Base-by-base conservation (phyloP, 2,113 vertebrate genomes). In the Aldabrachelys gigantea region DNA sequence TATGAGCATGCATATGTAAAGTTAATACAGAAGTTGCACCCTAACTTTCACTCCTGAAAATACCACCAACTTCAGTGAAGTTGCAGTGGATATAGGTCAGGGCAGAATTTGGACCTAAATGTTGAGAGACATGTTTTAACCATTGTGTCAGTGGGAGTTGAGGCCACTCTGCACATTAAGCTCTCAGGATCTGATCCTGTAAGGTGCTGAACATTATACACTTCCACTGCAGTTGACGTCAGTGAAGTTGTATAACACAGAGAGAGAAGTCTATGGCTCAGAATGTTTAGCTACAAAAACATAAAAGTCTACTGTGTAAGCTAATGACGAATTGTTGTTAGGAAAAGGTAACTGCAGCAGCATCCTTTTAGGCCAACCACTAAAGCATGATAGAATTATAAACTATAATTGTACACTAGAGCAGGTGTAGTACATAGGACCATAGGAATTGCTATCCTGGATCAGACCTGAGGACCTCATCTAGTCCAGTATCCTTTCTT, bases 401-500 rank as follows among this genome's bases (percentile, higher is more conserved):
- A 79, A 27, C 62, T 11, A 54, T 54, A 54, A 22, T 54, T 29
- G 35, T 80, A 27, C 2, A 1, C 0, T 76, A 82, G 59, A 80
- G 35, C 49, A 95, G 81, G 0, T 44, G 8, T 88, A 35, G 10
- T 53, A 83, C 47, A 6, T 47, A 2, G 49, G n/a, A 81, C 82
- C 19, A 31, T 24, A 10, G 7, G 38, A n/a, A 25, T 31, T 19
- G 76, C 2, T 4, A 19, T 19, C 56, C 12, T 22, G 81, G 24
- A 25, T 31, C 38, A 22, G 19, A 56, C 47, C 44, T 69, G 54
- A 84, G 53, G 11, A 54, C 12, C n/a, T 9, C 10, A 22, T 53
- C 4, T 6, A 13, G 24, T 17, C 80, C 0, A 0, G 44, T 89
- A 80, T 50, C 19, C 3, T 84, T 0, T 22, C 62, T 88, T 80